Percentiles rank a stretch among this genome's conserved stretches.
These are phyloP conservation scores for Drosophila infuscata DNA, from an alignment of 2,888 invertebrate species.

Conservation along the genomic window DNA sequence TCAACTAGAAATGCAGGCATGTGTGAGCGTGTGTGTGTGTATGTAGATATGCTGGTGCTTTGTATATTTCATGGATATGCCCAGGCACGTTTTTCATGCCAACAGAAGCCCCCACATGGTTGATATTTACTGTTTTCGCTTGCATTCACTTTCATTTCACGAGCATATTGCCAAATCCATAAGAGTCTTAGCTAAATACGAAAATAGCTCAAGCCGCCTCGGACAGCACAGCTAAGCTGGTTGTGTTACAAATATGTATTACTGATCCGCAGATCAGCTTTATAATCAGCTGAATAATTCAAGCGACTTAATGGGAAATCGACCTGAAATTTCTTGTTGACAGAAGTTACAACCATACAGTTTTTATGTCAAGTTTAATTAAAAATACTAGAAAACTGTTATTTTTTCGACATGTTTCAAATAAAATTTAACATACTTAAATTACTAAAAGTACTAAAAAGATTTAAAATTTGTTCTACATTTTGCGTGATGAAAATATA, in stretches of 20 bases:
- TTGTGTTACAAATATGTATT: neutral
- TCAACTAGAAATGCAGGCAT: slow-evolving; percentile 63
- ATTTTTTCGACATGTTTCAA: too few relatives aligned
- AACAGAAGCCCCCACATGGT: slow-evolving; percentile 40
- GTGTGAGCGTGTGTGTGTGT: neutral
- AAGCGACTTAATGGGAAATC: neutral
- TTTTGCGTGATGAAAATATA: neutral
- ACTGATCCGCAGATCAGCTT: neutral
- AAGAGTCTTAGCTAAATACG: neutral
- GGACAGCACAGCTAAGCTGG: neutral
- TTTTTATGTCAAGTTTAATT: neutral
- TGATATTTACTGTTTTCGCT: slow-evolving; percentile 36
- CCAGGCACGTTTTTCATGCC: slow-evolving; percentile 58
- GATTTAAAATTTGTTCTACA: neutral
- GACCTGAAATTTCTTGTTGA: neutral
- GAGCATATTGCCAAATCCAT: slow-evolving; percentile 24
- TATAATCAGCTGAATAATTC: neutral
- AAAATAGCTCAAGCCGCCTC: neutral
- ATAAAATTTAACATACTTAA: neutral
- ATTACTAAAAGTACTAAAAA: neutral
- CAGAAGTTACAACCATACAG: neutral
- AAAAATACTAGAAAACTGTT: neutral
- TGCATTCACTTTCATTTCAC: slow-evolving; percentile 20
- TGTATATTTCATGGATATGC: slow-evolving; percentile 49
- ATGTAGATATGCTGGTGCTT: slow-evolving; percentile 23